Base-by-base conservation (phyloP, 2,888 invertebrate species). In the Steinernema carpocapsae region DNA sequence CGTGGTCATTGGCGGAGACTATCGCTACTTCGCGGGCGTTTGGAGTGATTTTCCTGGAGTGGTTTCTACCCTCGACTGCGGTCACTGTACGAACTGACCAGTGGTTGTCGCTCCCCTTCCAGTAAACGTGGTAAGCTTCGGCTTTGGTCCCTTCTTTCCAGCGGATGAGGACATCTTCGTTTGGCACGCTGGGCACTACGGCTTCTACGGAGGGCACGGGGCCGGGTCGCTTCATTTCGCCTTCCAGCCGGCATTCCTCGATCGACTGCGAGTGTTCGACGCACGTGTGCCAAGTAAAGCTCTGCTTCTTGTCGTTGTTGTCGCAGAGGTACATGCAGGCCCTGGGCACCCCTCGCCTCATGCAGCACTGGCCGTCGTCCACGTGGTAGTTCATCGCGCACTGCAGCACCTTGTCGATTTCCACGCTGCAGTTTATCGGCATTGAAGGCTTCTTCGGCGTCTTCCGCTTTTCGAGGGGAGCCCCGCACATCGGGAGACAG, bases 251-350 rank as follows among this genome's bases (percentile, higher is more conserved):
- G 56, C 79, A 80, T 22, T 71, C 51, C 52, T 73, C 73, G 19
- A 80, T 76, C 29, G 56, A 29, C 24, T 48, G 46, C 48, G 73
- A 43, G 70, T 75, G 71, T 24, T 75, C 59, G 43, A 76, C 24
- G 72, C 81, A 80, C 12, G 72, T 51, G 17, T 71, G 56, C 19
- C 77, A 76, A n/a, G 64, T 46, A 1, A 72, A 52, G 45, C 64
- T 59, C 14, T 32, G 29, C 32, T 32, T 64, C 29, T 17, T 17
- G 32, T 64, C 64, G 26, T 22, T 32, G 59, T 72, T 72, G 72
- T 80, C 82, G 73, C 81, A 80, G 29, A 80, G 71, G 71, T 82
- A 82, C 79, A 80, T 77, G 75, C 81, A 80, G 14, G 48, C 45
- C 2, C 76, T 48, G 1, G 81, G 81, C 12, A 80, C 43, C 42